Conservation (phyloP, 2,888 invertebrate species). For the Girardia tigrina region DNA sequence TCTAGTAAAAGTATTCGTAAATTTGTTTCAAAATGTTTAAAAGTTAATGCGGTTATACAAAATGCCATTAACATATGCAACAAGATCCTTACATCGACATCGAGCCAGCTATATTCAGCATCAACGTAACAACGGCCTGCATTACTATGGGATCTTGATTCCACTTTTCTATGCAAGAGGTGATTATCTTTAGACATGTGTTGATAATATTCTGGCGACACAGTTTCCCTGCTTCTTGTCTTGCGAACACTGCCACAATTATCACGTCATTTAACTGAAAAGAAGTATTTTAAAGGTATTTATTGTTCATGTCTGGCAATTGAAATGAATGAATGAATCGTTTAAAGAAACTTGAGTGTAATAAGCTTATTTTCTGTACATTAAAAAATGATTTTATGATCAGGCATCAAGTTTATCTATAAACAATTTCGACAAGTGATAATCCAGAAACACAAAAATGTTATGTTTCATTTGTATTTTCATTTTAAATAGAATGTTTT, state of each 20-base stretch:
- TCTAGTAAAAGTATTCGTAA: not conserved
- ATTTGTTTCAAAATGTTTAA: not conserved
- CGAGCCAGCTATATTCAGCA: not conserved
- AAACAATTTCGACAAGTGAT: too few relatives aligned
- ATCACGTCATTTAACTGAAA: not conserved
- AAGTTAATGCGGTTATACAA: not conserved
- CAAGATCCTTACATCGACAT: not conserved
- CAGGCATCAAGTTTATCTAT: too few relatives aligned
- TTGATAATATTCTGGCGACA: constrained; percentile 1
- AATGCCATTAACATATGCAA: not conserved
- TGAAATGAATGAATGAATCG: too few relatives aligned
- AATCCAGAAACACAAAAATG: too few relatives aligned
- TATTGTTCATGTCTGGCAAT: too few relatives aligned
- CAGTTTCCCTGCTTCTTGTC: not conserved
- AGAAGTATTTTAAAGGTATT: too few relatives aligned
- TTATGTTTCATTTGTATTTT: too few relatives aligned
- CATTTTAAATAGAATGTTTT: too few relatives aligned
- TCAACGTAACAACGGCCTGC: not conserved
- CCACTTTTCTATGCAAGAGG: not conserved
- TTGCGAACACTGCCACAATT: not conserved
- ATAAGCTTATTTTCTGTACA: too few relatives aligned
- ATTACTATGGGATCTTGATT: not conserved
- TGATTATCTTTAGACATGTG: not conserved
- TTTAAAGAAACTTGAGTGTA: too few relatives aligned
- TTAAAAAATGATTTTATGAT: too few relatives aligned